Base-by-base conservation (phyloP, 2,113 vertebrate genomes). In the Bagarius yarrelli region DNA sequence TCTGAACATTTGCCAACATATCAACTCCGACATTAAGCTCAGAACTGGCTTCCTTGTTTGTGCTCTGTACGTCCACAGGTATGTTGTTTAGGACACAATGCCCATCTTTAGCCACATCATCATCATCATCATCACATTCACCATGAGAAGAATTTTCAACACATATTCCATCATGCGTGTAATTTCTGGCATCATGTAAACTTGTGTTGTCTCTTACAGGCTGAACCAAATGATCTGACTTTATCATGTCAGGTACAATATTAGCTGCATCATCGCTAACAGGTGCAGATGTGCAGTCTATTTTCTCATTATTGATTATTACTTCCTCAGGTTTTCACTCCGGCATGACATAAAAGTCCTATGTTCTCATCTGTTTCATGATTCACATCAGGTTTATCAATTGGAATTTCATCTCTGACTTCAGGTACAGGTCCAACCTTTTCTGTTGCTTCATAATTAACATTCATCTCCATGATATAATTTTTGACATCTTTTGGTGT, bases 381-480 rank as follows among this genome's bases (percentile, higher is more conserved):
- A 63, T 15, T 23, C 36, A 19, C n/a, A 53, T 23, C 44, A 36
- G 84, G 78, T 81, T 81, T 76, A 73, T 67, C 83, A 81, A 85
- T 19, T 4, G 61, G 32, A 85, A 15, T 23, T 59, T 81, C 69
- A 60, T 82, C 69, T 47, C 32, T 40, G 52, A 82, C 30, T 1
- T 56, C 34, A 69, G 6, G 75, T 2, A 73, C 47, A 50, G 55
- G 32, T 59, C 66, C 16, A 5, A 15, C 19, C 14, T 15, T 77
- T 14, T 34, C 61, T 1, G 47, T 21, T 72, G 36, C 53, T 12
- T 59, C 30, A 16, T 79, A 23, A 76, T 77, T 53, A 70, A 27
- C 53, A 44, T 25, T 4, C 53, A 18, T 69, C 53, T n/a, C 52
- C 23, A 67, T 53, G 59, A 13, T 2, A 32, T 50, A 55, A 30